phyloP scores from a whole-genome alignment of 35 echinoderm and acorn worm genomes.

The Chiridota heheva region DNA sequence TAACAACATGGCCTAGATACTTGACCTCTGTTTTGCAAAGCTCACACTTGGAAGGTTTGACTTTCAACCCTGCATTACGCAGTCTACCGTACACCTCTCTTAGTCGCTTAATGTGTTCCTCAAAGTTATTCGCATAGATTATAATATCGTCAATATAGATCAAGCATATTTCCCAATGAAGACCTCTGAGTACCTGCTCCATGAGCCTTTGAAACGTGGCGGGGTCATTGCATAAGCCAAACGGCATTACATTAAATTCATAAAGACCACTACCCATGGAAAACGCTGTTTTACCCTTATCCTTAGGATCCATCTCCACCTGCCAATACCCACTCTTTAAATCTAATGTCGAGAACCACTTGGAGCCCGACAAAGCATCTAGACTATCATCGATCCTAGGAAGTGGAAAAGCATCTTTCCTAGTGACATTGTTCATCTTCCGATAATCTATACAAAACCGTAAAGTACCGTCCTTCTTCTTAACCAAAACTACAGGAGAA shows the following conservation, averaged over 20 bases:
- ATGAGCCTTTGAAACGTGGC: conserved; percentile 16
- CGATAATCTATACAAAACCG: conserved; percentile 62
- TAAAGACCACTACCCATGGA: conserved; percentile 35
- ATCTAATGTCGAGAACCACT: conserved; percentile 62
- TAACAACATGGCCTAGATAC: conserved; percentile 46
- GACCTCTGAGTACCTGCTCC: conserved; percentile 4
- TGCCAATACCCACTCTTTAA: conserved; percentile 71
- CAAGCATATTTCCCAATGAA: background rate
- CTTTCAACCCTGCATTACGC: conserved; percentile 31
- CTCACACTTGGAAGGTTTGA: conserved; percentile 54
- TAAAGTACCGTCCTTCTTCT: conserved; percentile 41
- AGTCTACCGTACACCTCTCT: conserved; percentile 4
- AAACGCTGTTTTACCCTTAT: conserved; percentile 51
- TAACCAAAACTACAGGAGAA: conserved; percentile 28
- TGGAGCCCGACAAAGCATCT: conserved; percentile 37
- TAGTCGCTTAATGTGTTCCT: background rate
- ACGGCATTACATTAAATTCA: conserved; percentile 59
- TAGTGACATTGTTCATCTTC: conserved; percentile 29
- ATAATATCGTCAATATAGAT: conserved; percentile 54
- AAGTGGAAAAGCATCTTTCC: conserved; percentile 53
- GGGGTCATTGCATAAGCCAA: conserved; percentile 41
- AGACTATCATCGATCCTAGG: conserved; percentile 62
- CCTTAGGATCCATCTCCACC: conserved; percentile 35
- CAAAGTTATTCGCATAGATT: background rate
- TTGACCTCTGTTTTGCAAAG: conserved; percentile 9